Base-by-base conservation (phyloP, 2,113 vertebrate genomes). In the Brachypteracias leptosomus region DNA sequence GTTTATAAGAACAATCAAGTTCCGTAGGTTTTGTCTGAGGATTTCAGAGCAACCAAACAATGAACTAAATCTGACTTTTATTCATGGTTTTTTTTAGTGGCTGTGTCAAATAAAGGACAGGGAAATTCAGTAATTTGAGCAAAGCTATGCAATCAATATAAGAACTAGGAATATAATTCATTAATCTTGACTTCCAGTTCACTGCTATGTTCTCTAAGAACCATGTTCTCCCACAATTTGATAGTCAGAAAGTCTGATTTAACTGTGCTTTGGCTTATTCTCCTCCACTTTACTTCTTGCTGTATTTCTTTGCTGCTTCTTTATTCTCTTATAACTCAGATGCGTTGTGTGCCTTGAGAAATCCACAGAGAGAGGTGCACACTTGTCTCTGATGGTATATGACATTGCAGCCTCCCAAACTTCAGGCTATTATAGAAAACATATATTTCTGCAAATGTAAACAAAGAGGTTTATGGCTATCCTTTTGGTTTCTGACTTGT, bases 381-480 rank as follows among this genome's bases (percentile, higher is more conserved):
- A 11, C 36, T 84, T 84, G 55, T 67, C 74, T 92, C 66, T 83
- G 58, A 91, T 96, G 46, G 77, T 95, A 88, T 94, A 95, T 76
- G 89, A 57, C 49, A 91, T 61, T 55, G 52, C 63, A 93, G 79
- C 65, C 61, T 86, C 88, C 51, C 72, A 90, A 52, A 84, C 72
- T 86, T 90, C 47, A 88, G 35, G 67, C 51, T 88, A 70, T 91
- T 96, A 84, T 28, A 77, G 85, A 86, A 95, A 92, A 81, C 88
- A 90, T 94, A 80, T 83, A 94, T 93, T 96, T 96, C 83, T 95
- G 76, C 59, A 92, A 85, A 88, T 90, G 82, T 90, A 96, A 96
- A 95, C 88, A 90, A 96, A 85, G 72, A 95, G 52, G 33, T 97
- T 96, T 95, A 97, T 75, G n/a, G 40, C 29, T 91, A 74, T 90